These are phyloP conservation scores for Oryzias woworae DNA, from an alignment of 2,113 vertebrate genomes.

Conservation along the genomic window DNA sequence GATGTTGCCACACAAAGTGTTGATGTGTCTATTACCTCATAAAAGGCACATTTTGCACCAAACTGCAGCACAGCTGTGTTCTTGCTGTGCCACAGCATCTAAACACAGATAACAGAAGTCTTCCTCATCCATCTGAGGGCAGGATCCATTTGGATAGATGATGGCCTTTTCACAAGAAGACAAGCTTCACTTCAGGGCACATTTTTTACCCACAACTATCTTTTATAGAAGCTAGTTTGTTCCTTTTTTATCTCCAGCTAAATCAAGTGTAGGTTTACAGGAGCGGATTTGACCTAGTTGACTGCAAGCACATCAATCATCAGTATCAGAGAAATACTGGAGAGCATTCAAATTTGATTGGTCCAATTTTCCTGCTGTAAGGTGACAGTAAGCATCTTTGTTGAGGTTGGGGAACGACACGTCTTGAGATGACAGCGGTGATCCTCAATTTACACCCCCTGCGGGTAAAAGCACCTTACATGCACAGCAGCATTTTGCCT, in stretches of 20 bases:
- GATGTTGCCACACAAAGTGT: conserved; percentile 7
- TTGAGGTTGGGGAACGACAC: no score
- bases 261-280: background rate
- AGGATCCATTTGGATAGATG: conserved; percentile 19
- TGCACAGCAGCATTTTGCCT: no score
- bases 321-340: background rate
- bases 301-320: background rate
- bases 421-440: no score
- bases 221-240: background rate
- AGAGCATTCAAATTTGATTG: no score
- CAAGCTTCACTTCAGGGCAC: conserved; percentile 17
- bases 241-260: background rate
- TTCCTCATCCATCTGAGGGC: conserved; percentile 36
- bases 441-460: no score
- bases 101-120: conserved; percentile 18
- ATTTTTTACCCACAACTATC: conserved; percentile 17
- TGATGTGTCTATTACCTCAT: conserved; percentile 26
- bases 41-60: conserved; percentile 26
- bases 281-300: background rate
- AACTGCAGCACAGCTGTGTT: conserved; percentile 38
- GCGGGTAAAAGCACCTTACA: no score
- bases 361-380: no score
- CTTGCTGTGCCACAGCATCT: conserved; percentile 27
- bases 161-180: background rate
- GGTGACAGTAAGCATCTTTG: no score